Conservation (phyloP, 2,113 vertebrate species). For the Leptobrachium leishanense region DNA sequence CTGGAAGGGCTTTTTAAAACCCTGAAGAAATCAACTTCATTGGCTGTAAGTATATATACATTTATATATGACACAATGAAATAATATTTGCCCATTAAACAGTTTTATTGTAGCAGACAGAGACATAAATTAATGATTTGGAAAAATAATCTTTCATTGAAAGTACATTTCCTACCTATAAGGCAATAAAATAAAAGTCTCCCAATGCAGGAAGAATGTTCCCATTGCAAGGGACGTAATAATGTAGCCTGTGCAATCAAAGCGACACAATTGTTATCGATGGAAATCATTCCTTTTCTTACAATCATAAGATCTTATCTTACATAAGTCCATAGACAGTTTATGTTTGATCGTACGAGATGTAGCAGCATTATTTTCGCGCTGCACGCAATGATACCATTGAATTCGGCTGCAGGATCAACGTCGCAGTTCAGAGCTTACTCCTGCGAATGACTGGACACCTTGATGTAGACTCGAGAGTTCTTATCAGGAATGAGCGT, state of each 20-base stretch:
- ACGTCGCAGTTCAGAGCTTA: background rate
- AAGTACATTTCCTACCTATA: constrained; percentile 34
- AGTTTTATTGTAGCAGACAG: background rate
- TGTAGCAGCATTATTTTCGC: background rate
- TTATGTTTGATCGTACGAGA: background rate
- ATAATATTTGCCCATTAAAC: background rate
- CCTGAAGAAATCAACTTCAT: no score
- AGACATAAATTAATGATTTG: constrained; percentile 4
- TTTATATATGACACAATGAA: background rate
- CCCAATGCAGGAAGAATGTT: background rate
- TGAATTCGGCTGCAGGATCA: background rate
- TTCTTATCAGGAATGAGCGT: constrained; percentile 75
- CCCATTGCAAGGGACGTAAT: background rate
- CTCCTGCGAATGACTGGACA: background rate
- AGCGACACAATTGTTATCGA: background rate
- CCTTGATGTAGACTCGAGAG: constrained; percentile 78
- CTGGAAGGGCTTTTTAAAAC: no score
- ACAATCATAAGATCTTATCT: no score
- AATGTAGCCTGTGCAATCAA: background rate
- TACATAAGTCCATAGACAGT: background rate
- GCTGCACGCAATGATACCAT: background rate
- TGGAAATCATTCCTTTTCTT: background rate
- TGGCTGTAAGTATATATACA: background rate
- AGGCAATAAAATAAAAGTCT: background rate
- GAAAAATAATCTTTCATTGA: constrained; percentile 34